Evolutionary conservation across 1,140 invertebrate species (phyloP).

Genomic region (Oncopodura yosiiana): DNA sequence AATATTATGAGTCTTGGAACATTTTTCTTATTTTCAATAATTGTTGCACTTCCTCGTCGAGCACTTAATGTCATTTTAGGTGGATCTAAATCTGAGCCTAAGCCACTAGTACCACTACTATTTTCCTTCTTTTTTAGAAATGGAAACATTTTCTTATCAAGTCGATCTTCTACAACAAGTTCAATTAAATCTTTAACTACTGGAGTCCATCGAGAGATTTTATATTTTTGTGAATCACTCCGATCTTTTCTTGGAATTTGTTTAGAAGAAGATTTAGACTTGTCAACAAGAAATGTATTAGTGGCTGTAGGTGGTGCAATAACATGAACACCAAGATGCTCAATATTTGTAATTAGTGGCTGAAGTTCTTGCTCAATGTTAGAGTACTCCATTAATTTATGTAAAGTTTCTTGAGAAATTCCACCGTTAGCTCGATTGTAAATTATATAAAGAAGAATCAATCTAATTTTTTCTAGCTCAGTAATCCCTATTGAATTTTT

Average conservation of each 20-base stretch:
- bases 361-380: constrained; percentile 38
- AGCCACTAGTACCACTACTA: constrained; percentile 78
- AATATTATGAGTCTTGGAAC: constrained; percentile 94
- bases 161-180: constrained; percentile 86
- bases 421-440: constrained; percentile 99
- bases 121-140: no score
- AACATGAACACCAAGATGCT: constrained; percentile 86
- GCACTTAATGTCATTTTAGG: constrained; percentile 63
- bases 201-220: constrained; percentile 90
- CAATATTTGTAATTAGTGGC: constrained; percentile 80
- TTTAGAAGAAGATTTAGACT: constrained; percentile 42
- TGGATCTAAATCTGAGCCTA: constrained; percentile 79
- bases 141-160: constrained; percentile 79
- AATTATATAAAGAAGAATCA: constrained; percentile 94
- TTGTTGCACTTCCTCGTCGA: constrained; percentile 55
- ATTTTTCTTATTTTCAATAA: constrained; percentile 80
- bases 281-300: not conserved
- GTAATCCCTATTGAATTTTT: constrained; percentile 55
- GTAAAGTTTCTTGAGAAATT: constrained; percentile 94
- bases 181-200: constrained; percentile 97
- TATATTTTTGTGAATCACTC: constrained; percentile 74
- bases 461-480: constrained; percentile 91
- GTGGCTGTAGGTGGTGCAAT: constrained; percentile 43
- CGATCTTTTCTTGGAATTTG: constrained; percentile 82
- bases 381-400: constrained; percentile 92